A percentile compares a stretch with the other conserved stretches of the same genome.
Evolutionary conservation across 1,140 invertebrate species (phyloP).

Genomic region (Hesperophylax magnus): DNA sequence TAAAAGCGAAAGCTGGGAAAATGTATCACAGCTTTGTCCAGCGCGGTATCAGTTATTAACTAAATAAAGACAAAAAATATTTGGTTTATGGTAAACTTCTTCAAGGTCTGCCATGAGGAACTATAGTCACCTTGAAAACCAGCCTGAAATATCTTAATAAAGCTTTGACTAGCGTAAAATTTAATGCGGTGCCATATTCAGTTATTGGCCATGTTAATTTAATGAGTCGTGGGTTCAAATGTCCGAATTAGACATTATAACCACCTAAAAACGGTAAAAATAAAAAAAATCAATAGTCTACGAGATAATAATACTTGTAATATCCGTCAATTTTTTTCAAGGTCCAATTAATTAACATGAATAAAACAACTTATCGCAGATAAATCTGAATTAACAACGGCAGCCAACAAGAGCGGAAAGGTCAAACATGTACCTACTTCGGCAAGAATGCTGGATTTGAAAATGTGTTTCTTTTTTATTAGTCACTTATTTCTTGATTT

Average conservation of each 20-base stretch:
- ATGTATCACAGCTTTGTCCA: too few species aligned
- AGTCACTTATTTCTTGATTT: not conserved
- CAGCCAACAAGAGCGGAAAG: not conserved
- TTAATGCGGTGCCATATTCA: not conserved
- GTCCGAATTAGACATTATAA: not conserved
- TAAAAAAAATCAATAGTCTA: not conserved
- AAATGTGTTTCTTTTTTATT: constrained; percentile 8
- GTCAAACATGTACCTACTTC: not conserved
- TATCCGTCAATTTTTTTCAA: constrained; percentile 13
- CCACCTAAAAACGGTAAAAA: not conserved
- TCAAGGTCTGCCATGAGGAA: too few species aligned
- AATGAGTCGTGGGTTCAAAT: not conserved
- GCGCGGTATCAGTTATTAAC: too few species aligned
- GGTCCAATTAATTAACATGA: constrained; percentile 29
- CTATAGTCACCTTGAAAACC: too few species aligned
- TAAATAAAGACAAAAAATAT: too few species aligned
- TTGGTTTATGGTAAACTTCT: too few species aligned
- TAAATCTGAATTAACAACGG: constrained; percentile 13
- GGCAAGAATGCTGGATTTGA: not conserved
- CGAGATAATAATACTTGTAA: not conserved
- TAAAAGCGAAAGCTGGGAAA: too few species aligned
- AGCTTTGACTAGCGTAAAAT: too few species aligned
- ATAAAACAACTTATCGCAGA: not conserved
- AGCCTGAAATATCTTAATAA: too few species aligned
- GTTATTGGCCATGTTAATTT: not conserved